Percentiles rank a stretch among this genome's conserved stretches.
phyloP scores from a whole-genome alignment of 2,113 vertebrate species.

The Terrapene triunguis region DNA sequence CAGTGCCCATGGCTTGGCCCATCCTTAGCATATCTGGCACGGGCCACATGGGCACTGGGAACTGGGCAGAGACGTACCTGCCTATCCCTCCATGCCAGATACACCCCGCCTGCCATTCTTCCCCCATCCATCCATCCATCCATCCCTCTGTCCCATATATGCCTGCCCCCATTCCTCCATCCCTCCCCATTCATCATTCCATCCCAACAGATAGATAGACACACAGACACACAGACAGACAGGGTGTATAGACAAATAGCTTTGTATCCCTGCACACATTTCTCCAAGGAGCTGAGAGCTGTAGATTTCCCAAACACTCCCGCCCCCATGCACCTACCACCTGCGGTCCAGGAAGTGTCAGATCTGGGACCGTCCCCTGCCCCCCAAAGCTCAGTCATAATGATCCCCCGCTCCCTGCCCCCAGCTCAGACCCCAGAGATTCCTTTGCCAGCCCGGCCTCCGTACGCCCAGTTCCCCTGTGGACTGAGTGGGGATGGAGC shows the following conservation, averaged over 20 bases:
- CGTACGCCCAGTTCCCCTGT: neutral
- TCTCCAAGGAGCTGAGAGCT: neutral
- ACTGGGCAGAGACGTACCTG: neutral
- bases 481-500: neutral
- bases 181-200: too few species aligned
- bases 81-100: neutral
- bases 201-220: too few species aligned
- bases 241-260: too few species aligned
- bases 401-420: neutral
- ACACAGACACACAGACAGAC: too few species aligned
- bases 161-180: too few species aligned
- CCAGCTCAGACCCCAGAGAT: neutral
- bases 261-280: neutral
- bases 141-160: too few species aligned
- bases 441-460: neutral
- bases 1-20: neutral
- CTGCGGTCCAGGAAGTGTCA: neutral
- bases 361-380: neutral
- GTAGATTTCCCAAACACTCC: neutral
- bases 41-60: too few species aligned
- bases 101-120: too few species aligned
- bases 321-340: too few species aligned
- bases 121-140: too few species aligned
- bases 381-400: too few species aligned
- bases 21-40: neutral